Percentiles rank a stretch among this genome's conserved stretches.
Conservation (phyloP, 1,140 invertebrate species). For the Araneus ventricosus region DNA sequence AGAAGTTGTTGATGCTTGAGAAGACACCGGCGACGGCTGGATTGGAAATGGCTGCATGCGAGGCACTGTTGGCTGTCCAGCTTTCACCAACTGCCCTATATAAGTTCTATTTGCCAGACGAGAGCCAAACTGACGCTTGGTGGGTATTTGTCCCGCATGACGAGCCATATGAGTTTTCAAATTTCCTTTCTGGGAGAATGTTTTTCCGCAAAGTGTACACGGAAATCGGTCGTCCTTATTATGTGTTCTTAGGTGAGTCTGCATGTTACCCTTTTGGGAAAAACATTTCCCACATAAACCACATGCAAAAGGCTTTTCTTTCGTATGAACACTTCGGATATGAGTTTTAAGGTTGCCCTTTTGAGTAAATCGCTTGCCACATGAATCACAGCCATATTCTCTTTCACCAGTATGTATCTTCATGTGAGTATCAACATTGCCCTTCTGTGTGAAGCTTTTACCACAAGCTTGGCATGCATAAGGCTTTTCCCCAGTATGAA, state of each 20-base stretch:
- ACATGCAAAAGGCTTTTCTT: constrained; percentile 78
- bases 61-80: constrained; percentile 69
- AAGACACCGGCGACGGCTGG: constrained; percentile 72
- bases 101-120: constrained; percentile 73
- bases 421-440: constrained; percentile 81
- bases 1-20: constrained; percentile 72
- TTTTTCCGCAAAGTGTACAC: constrained; percentile 77
- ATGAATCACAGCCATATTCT: constrained; percentile 80
- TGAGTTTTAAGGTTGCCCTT: constrained; percentile 90
- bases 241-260: constrained; percentile 99
- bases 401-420: constrained; percentile 80
- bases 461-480: constrained; percentile 82
- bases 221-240: constrained; percentile 82
- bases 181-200: constrained; percentile 86
- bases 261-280: constrained; percentile 82
- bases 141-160: constrained; percentile 90
- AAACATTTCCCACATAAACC: constrained; percentile 79
- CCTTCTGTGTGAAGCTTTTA: constrained; percentile 82
- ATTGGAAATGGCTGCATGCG: constrained; percentile 73
- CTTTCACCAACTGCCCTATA: constrained; percentile 68
- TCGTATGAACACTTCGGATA: constrained; percentile 95
- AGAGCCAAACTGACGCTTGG: constrained; percentile 87
- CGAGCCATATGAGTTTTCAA: constrained; percentile 84
- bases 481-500: constrained; percentile 82
- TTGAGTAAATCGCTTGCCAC: constrained; percentile 80